Base-by-base conservation (phyloP, 2,113 vertebrate genomes). In the Martes martes region DNA sequence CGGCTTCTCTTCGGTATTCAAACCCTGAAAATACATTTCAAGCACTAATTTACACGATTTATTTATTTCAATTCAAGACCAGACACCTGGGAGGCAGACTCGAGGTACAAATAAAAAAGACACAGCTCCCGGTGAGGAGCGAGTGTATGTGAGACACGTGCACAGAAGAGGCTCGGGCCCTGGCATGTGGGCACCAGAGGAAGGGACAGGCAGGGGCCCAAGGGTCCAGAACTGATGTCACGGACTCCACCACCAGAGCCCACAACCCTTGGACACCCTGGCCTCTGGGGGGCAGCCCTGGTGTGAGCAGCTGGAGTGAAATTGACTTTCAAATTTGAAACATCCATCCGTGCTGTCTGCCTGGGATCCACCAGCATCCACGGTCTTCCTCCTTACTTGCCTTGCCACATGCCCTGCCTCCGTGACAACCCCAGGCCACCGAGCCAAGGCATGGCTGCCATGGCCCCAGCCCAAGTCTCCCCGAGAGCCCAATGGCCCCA, bases 61-160 rank as follows among this genome's bases (percentile, higher is more conserved):
- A 61, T 73, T 93, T 63, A 76, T 24, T 91, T 80, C 50, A 78
- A 63, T 89, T 76, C 24, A 82, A 89, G 31, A 83, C 26, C 63
- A 9, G 26, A 39, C 52, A n/a, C 19, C 39, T 16, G 36, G 82
- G 50, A 82, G 47, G 82, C 50, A 91, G 71, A 87, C 24, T 19
- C 50, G 26, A 76, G 65, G 47, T 91, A 15, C 50, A 74, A 91
- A 67, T 0, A 82, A 71, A 47, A 55, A 67, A 85, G 67, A 85
- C 6, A 7, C 36, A 31, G 59, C 57, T 63, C 59, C 7, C n/a
- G 42, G 69, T 39, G 19, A 94, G 52, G 4, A 63, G 47, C 2
- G 9, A 5, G 28, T 52, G 19, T 57, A 3, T 1, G 23, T 9
- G 28, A 61, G 50, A n/a, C 9, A 0, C 16, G 15, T 79, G 61